Base-by-base conservation (phyloP, 2,888 invertebrate genomes). In the Eilema depressum region DNA sequence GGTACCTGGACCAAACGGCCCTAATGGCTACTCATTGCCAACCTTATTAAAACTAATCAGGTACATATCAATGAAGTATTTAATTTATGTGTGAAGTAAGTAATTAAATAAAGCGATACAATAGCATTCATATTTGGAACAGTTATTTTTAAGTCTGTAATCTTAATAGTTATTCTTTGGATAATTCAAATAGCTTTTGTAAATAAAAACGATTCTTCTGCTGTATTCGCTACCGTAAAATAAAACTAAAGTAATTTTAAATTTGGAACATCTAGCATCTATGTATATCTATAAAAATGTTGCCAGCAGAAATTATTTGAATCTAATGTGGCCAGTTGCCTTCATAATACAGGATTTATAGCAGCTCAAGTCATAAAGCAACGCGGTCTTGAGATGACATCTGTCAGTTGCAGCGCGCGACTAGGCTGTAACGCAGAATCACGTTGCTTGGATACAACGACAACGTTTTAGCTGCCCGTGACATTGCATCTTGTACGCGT, bases 341-440 rank as follows among this genome's bases (percentile, higher is more conserved):
- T 61, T 12, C 23, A 20, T 47, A 12, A 47, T 20, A 53, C 2
- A 53, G 47, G 26, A n/a, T 63, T 63, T 20, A 47, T 53, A 28
- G n/a, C 20, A n/a, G 26, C 28, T 28, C 12, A 53, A 28, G 28
- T 47, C 41, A 4, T 28, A 63, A 26, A 63, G 37, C 20, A 63
- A 47, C 26, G 20, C 20, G 26, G 25, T 26, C 25, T 23, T 26
- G 26, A 47, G 28, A 63, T 53, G 63, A 63, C 28, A 20, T 26
- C 37, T 68, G 68, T 63, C 68, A 68, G 37, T 20, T 57, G 57
- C 68, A 68, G 7, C 30, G n/a, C 14, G 37, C 63, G 57, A 26
- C 63, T 25, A 41, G 25, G 63, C 56, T 41, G 53, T 26, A 63
- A 28, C 28, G 23, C 23, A 28, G 37, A 56, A 11, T 64, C 69